Base-by-base conservation (phyloP, 2,888 invertebrate species). In the Andrena fulva region DNA sequence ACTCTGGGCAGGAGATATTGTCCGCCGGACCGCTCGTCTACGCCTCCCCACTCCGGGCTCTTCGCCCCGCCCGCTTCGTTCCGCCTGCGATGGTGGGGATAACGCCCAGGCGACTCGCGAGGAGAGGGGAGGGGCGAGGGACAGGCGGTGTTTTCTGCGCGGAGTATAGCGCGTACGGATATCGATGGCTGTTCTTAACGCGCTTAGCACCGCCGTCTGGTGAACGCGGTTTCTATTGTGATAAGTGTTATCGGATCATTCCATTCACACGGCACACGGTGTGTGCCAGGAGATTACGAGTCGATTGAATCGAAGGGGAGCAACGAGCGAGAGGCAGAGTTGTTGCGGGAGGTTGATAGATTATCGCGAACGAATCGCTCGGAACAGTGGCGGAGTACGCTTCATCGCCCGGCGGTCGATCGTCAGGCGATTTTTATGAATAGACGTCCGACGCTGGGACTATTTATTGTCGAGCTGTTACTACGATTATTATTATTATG, bases 241-340 rank as follows among this genome's bases (percentile, higher is more conserved):
- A 86, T 80, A 80, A 76, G 48, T 63, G 74, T 68, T 73, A 52
- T 42, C 42, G 42, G 67, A 82, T 80, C 64, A 77, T 67, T 80
- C 71, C 79, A 69, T 62, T 79, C 24, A 27, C 52, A 29, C 48
- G 67, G 59, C 8, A 48, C 35, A 72, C 29, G 29, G 24, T 33
- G 27, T 75, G 59, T 33, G 33, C 59, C 63, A 69, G 50, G 73
- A 42, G n/a, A 52, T 42, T 50, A 56, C 48, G 64, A 68, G 74
- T 79, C 50, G 56, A 67, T 67, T 42, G 72, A 56, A 35, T 31
- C 59, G 29, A 31, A 12, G 52, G 52, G 62, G 35, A 64, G 63
- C 63, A 70, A 59, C 64, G 66, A 66, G 52, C 48, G 31, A 60
- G 52, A 66, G n/a, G 42, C 42, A 12, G 35, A 7, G 27, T 59